A percentile compares a stretch with the other conserved stretches of the same genome.
phyloP scores from a whole-genome alignment of 2,797 vertebrate species.

The Erithacus rubecula region DNA sequence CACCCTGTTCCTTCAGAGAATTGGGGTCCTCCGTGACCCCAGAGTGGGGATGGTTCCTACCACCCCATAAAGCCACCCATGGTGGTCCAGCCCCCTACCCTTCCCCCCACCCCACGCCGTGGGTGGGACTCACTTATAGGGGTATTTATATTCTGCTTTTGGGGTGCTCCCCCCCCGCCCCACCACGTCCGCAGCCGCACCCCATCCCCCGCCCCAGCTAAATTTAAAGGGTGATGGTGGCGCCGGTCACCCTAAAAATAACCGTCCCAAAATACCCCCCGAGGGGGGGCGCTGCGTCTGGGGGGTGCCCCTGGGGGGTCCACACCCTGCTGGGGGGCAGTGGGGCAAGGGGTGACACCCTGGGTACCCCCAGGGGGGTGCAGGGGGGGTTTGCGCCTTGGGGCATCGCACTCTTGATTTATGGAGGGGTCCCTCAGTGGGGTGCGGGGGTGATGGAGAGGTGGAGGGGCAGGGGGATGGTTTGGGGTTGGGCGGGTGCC shows the following conservation, averaged over 20 bases:
- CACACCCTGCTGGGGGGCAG: no score
- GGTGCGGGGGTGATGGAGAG: not conserved
- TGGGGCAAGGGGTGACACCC: no score
- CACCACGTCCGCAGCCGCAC: not conserved
- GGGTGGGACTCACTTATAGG: no score
- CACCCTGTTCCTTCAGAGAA: not conserved
- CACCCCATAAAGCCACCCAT: not conserved
- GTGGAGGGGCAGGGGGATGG: not conserved
- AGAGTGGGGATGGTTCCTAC: not conserved
- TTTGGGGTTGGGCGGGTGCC: not conserved
- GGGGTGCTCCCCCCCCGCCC: not conserved
- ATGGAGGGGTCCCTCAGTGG: not conserved
- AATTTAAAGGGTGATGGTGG: constrained; percentile 9
- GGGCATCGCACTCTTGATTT: not conserved
- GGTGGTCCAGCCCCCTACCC: not conserved
- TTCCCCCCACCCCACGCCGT: accelerated
- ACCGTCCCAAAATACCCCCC: not conserved
- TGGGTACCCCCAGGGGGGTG: not conserved
- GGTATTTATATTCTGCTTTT: not conserved
- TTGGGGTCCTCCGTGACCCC: not conserved
- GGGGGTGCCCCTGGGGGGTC: no score
- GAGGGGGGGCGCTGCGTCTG: no score
- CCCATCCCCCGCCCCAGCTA: not conserved
- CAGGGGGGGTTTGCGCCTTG: not conserved
- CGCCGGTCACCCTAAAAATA: constrained; percentile 9